phyloP scores from a whole-genome alignment of 2,797 vertebrate species.

The Crocidura indochinensis region DNA sequence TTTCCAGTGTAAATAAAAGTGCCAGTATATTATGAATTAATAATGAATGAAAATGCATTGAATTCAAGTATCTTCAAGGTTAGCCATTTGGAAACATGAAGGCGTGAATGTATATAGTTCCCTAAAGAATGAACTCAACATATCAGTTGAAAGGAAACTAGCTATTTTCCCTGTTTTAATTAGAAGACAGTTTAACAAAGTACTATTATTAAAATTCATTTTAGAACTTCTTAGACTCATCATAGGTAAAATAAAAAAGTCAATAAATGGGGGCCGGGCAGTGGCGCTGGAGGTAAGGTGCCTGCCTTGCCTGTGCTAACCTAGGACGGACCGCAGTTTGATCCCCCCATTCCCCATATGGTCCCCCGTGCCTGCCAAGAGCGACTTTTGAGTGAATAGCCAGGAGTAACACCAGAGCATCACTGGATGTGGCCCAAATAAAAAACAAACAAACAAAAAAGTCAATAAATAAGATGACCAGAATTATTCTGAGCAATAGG shows the following conservation, averaged over 20 bases:
- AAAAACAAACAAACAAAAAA: no score
- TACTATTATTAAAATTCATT: no score
- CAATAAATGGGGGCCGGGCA: no score
- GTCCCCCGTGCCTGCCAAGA: no score
- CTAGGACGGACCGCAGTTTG: no score
- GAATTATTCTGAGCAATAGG: constrained; percentile 33
- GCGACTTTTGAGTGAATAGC: no score
- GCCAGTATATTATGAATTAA: background rate
- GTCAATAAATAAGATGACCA: constrained; percentile 19
- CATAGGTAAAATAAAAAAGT: background rate
- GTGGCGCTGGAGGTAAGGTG: no score
- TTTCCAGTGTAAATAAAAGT: constrained; percentile 42
- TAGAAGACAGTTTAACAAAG: constrained; percentile 29
- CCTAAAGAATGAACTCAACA: background rate
- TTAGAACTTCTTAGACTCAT: background rate
- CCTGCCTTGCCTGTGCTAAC: no score
- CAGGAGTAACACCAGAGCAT: no score
- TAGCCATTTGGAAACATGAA: background rate
- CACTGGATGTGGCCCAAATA: no score
- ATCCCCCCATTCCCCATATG: no score
- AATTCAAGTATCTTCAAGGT: background rate
- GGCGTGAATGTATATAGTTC: background rate
- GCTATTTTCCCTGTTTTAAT: constrained; percentile 46
- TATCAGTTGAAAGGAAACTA: background rate
- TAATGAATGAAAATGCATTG: background rate